Evolutionary conservation across 1,140 invertebrate genomes (phyloP), one percentile per base, ranked within the genome.

Genomic region (Lutraria rhynchaena): DNA sequence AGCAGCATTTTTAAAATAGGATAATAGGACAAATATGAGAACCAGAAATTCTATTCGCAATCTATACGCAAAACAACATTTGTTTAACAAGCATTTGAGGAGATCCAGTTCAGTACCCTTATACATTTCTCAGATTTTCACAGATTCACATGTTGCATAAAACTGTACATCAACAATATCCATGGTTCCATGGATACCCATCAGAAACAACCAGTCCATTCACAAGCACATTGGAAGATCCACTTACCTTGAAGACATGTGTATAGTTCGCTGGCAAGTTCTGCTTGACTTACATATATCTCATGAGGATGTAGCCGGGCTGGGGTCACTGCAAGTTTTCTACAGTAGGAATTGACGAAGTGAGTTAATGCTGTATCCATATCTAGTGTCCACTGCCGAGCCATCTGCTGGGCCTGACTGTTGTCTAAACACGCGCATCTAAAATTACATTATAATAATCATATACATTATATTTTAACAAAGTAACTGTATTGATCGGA

Each of bases 291-390:
- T 27, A 92, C 58, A 41, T 84, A 85, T 4, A 92, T 82, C 77
- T 92, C 92, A 82, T 92, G 92, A 22, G 92, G 90, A 81, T 92
- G 92, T 17, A 92, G 82, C 3, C 89, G 69, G 3, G 91, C 84
- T 17, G 92, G 89, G 0, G 90, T 81, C 1, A 92, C 85, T 19
- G 87, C 87, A 44, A 92, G 84, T 44, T 89, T 86, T 11, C 86
- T 78, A 80, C 90, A 89, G 58, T 90, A 61, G 19, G 85, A 75
- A 78, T 92, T 91, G 49, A 91, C 82, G 73, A 89, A 88, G 35
- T 85, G 67, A 1, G 91, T 88, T 11, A 92, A 83, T 24, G 90
- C 86, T n/a, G 80, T 41, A 71, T 92, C 92, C 89, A 90, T 92
- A 33, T 92, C 90, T 27, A 86, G 53, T 17, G 87, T 89, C 92